Base-by-base conservation (phyloP, 2,113 vertebrate species). In the Heterochromis multidens region DNA sequence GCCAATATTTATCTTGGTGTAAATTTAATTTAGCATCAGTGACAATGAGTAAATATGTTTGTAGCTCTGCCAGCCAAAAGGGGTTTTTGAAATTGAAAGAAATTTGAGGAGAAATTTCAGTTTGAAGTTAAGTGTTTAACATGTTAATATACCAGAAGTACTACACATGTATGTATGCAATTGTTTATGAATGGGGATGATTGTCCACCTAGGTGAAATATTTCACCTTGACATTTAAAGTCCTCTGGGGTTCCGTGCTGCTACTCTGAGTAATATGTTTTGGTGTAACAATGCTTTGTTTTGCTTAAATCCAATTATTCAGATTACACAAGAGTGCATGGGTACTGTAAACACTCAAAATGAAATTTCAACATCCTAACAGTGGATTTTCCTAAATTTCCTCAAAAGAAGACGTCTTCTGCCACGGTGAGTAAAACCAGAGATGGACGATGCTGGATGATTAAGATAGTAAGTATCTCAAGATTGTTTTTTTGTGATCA, bases 381-480 rank as follows among this genome's bases (percentile, higher is more conserved):
- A 5, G 3, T 79, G 87, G 90, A 57, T 81, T 88, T 92, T 90
- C 76, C 81, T 52, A 54, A 54, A 74, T 88, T 83, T 83, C 79
- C 57, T 6, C 67, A 85, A n/a, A 87, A 80, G 61, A 77, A 77
- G 31, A 14, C 21, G 13, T 82, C 5, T 8, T 79, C 40, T 52
- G 70, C 33, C 3, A 13, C 25, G 61, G n/a, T 82, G 59, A 81
- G 74, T 84, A 33, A 46, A 74, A 84, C 59, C 17, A 59, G n/a
- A 19, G 82, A 79, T 33, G 19, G n/a, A 83, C 17, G 19, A 84
- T 49, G 16, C 33, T 9, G 46, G 3, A 43, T 91, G 89, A 94
- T 63, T 93, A 70, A 81, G 85, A 81, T 16, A 27, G 21, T 2
- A 49, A 35, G 31, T 57, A 31, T 76, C 3, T 82, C 0, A 0